These are phyloP conservation scores for Gobionotothen gibberifrons DNA, from an alignment of 2,797 vertebrate species.

Conservation along the genomic window DNA sequence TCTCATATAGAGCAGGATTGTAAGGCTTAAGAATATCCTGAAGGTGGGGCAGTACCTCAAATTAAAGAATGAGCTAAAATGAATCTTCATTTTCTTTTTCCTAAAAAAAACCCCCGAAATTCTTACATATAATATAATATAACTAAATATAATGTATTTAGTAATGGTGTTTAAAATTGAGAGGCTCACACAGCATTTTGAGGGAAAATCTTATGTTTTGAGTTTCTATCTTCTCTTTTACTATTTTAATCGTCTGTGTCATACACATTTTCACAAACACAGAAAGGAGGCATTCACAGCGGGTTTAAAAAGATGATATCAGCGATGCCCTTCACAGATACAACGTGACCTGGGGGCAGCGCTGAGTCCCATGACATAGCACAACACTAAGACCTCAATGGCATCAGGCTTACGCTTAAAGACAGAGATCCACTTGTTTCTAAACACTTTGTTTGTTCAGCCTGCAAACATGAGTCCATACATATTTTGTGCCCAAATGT, in stretches of 20 bases:
- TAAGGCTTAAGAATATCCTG: background rate
- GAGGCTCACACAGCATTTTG: background rate
- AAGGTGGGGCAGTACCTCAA: background rate
- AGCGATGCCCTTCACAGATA: slow-evolving; percentile 73
- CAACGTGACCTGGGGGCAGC: slow-evolving; percentile 65
- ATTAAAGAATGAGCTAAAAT: background rate
- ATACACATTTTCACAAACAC: slow-evolving; percentile 22
- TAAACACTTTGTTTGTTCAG: slow-evolving; percentile 63
- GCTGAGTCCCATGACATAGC: slow-evolving; percentile 72
- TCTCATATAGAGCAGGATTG: background rate
- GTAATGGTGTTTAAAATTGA: background rate
- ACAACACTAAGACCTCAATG: slow-evolving; percentile 72
- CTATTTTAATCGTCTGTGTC: slow-evolving; percentile 40
- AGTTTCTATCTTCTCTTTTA: background rate
- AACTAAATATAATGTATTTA: background rate
- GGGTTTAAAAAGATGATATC: slow-evolving; percentile 70
- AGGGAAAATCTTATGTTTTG: background rate
- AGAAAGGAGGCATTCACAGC: slow-evolving; percentile 66
- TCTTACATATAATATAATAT: too few species aligned
- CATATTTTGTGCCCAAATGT: slow-evolving; percentile 42
- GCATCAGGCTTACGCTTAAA: slow-evolving; percentile 68
- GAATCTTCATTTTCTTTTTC: background rate
- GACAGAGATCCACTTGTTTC: slow-evolving; percentile 67
- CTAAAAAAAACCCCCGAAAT: too few species aligned
- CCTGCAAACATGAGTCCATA: slow-evolving; percentile 31